Evolutionary conservation across 2,888 invertebrate species (phyloP), one percentile per base, ranked within the genome.

Genomic region (Epiblema foenella): DNA sequence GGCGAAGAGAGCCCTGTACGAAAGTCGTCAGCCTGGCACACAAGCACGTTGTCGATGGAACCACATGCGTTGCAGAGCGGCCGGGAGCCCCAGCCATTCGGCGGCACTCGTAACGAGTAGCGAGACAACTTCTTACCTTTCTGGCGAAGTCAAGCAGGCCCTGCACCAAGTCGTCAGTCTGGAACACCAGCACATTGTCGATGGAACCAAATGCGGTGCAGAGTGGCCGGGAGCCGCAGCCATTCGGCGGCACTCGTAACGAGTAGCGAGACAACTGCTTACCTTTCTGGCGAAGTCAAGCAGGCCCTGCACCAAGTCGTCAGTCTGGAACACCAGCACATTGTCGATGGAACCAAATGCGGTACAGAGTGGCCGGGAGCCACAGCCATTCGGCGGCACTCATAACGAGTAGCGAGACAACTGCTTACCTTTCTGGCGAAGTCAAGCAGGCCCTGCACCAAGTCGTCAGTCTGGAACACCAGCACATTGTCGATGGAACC

Each of bases 261-360:
- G n/a, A n/a, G n/a, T n/a, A n/a, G n/a, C n/a, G n/a, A n/a, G n/a
- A 33, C 33, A 33, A 33, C 9, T 33, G 33, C 7, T 18, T 54
- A 54, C 54, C 11, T 54, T 12, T 5, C 20, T 20, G 11, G 54
- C 20, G 10, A 42, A 9, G 42, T n/a, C n/a, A n/a, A n/a, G n/a
- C n/a, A 8, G 4, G 17, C 49, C 49, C 49, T 49, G 15, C n/a
- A 49, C 49, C n/a, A 49, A n/a, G n/a, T n/a, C 49, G 77, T 96
- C 96, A 64, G 95, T 93, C 85, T 96, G 96, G 80, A 96, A 95
- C 72, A 96, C 94, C 9, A 96, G 92, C 24, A 95, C 94, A 76
- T 96, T 96, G 85, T 95, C 95, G 63, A 95, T 88, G 37, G 95
- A n/a, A n/a, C n/a, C n/a, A n/a, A n/a, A n/a, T n/a, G n/a, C n/a